Base-by-base conservation (phyloP, 2,797 vertebrate genomes). In the Enteromius fasciolatus region DNA sequence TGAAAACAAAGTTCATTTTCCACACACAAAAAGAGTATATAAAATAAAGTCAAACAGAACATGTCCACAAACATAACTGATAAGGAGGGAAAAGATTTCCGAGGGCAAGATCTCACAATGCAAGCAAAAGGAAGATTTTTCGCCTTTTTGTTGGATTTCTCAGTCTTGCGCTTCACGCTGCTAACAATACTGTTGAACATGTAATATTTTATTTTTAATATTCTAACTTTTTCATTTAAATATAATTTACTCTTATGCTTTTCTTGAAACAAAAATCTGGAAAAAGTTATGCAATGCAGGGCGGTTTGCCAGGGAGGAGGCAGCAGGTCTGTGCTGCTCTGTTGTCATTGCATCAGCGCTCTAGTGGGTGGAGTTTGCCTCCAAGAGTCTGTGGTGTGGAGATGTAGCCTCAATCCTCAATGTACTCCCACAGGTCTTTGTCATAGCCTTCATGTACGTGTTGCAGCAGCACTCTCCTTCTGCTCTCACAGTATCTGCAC, bases 361-460 rank as follows among this genome's bases (percentile, higher is more conserved):
- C 96, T 95, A 95, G 95, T 96, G 95, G 96, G 95, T 93, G 94
- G 95, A 95, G 94, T 94, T 94, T 95, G 95, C 93, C 92, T 86
- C 87, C n/a, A 87, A 93, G 91, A 94, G 94, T 95, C 92, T 85
- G 89, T 93, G 93, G 92, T 90, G 91, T 84, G 89, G 95, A 94
- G 95, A 91, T 84, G 89, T 93, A 91, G 91, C 91, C 95, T 99
- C 97, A 99, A 96, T 98, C 97, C 95, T 99, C 98, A 86, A 99
- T 99, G 95, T 99, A 99, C 92, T 99, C 98, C 98, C 98, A 99
- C 95, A 99, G 97, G 94, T 99, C 98, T 94, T 99, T 99, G 94
- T 99, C 98, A 84, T 99, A 99, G 94, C 98, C 98, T 97, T 99
- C 98, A 92, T 99, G 98, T 93, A 99, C 98, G 54, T 99, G 98